phyloP scores from a whole-genome alignment of 2,113 vertebrate genomes.

The Furnarius figulus region DNA sequence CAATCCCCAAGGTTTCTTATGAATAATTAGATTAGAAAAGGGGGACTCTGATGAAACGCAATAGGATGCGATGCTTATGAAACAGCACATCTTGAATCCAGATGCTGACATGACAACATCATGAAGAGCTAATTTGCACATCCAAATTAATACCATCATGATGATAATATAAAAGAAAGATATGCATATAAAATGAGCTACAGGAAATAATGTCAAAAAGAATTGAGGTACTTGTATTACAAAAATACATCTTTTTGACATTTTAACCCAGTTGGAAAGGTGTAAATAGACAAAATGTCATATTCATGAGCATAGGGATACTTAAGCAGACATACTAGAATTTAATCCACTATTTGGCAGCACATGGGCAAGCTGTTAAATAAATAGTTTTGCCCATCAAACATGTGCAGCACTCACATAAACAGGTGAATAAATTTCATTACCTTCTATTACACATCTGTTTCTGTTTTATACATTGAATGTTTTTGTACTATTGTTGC shows the following conservation, averaged over 20 bases:
- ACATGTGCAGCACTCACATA: not conserved
- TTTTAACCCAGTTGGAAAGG: not conserved
- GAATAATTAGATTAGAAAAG: constrained; percentile 55
- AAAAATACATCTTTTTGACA: constrained; percentile 6
- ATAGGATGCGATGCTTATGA: constrained; percentile 18
- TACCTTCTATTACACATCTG: not conserved
- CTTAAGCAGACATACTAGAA: not conserved
- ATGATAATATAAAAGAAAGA: constrained; percentile 36
- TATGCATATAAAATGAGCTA: not conserved
- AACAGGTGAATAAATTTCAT: constrained; percentile 54
- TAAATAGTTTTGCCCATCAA: not conserved
- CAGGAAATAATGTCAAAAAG: not conserved
- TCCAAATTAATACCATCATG: constrained; percentile 55
- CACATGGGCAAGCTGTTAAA: constrained; percentile 27
- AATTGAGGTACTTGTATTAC: not conserved
- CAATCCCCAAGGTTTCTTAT: constrained; percentile 53
- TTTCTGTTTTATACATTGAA: not conserved
- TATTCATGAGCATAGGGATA: not conserved
- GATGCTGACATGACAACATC: constrained; percentile 71
- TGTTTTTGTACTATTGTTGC: not conserved
- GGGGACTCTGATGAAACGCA: constrained; percentile 21
- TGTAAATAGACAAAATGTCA: not conserved
- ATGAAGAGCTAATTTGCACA: constrained; percentile 70
- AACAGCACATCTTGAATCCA: constrained; percentile 62
- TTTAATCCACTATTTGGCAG: not conserved